These are phyloP conservation scores for Synanceia verrucosa DNA, from an alignment of 2,797 vertebrate species.

Conservation along the genomic window DNA sequence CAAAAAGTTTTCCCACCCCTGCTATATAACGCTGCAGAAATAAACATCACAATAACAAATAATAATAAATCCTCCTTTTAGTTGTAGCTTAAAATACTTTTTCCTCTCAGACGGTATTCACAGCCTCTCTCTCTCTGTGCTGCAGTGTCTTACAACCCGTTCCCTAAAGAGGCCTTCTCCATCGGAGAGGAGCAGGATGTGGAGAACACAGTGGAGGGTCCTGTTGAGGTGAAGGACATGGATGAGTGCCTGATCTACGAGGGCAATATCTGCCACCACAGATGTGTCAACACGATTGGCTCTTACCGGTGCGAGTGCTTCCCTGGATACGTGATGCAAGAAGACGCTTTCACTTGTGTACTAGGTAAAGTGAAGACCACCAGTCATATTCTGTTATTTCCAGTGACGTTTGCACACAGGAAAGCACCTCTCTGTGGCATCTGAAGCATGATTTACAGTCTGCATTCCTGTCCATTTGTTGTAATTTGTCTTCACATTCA, in stretches of 20 bases:
- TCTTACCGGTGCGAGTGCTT: conserved; percentile 89
- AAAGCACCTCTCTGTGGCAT: conserved; percentile 16
- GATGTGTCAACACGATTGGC: conserved; percentile 87
- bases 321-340: conserved; percentile 86
- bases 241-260: conserved; percentile 88
- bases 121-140: conserved; percentile 6
- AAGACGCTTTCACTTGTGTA: conserved; percentile 82
- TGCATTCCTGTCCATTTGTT: conserved; percentile 44
- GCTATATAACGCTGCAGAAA: conserved; percentile 22
- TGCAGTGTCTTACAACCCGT: conserved; percentile 85
- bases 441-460: conserved; percentile 47
- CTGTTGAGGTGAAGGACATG: conserved; percentile 83
- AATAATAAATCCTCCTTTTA: not conserved
- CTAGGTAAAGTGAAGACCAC: conserved; percentile 77
- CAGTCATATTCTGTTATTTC: conserved; percentile 30
- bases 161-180: conserved; percentile 87
- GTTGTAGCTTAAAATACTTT: conserved; percentile 10
- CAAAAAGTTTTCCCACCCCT: too few species aligned
- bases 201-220: conserved; percentile 84
- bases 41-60: conserved; percentile 6
- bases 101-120: not conserved
- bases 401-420: conserved; percentile 4
- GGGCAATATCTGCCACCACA: conserved; percentile 84
- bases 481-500: conserved; percentile 52
- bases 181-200: conserved; percentile 81